phyloP scores from a whole-genome alignment of 1,140 invertebrate species.

The Anoplolepis gracilipes region DNA sequence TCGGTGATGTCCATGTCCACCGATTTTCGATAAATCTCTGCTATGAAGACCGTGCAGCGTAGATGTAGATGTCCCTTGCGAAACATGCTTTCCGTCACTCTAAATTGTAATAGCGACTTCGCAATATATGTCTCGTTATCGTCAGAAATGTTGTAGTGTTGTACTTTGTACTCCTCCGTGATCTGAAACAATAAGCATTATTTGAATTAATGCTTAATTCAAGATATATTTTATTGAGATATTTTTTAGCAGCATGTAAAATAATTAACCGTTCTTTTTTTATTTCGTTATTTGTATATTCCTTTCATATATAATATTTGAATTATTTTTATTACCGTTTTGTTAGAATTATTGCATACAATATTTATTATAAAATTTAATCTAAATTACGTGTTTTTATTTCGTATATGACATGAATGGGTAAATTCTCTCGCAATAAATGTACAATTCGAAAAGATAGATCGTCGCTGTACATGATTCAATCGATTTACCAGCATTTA shows the following conservation, averaged over 20 bases:
- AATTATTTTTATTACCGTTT: neutral
- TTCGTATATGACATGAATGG: neutral
- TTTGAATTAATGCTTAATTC: neutral
- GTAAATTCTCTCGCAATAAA: neutral
- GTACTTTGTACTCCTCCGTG: conserved; percentile 68
- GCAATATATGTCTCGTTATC: conserved; percentile 73
- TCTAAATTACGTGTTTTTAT: neutral
- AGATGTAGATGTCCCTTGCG: conserved; percentile 75
- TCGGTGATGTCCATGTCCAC: conserved; percentile 79
- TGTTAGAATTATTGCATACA: neutral
- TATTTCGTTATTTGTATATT: neutral
- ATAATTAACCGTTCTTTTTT: neutral
- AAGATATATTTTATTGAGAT: neutral
- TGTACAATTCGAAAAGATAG: neutral
- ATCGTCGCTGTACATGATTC: neutral
- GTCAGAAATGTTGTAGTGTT: conserved; percentile 31
- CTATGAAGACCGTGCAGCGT: conserved; percentile 81
- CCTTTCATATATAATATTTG: neutral
- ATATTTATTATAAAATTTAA: neutral
- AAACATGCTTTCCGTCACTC: conserved; percentile 79
- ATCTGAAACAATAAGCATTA: conserved; percentile 47
- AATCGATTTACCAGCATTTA: neutral
- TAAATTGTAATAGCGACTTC: conserved; percentile 78
- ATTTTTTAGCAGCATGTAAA: neutral
- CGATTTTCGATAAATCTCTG: conserved; percentile 79